phyloP scores from a whole-genome alignment of 2,797 vertebrate species.

The Trichosurus vulpecula region DNA sequence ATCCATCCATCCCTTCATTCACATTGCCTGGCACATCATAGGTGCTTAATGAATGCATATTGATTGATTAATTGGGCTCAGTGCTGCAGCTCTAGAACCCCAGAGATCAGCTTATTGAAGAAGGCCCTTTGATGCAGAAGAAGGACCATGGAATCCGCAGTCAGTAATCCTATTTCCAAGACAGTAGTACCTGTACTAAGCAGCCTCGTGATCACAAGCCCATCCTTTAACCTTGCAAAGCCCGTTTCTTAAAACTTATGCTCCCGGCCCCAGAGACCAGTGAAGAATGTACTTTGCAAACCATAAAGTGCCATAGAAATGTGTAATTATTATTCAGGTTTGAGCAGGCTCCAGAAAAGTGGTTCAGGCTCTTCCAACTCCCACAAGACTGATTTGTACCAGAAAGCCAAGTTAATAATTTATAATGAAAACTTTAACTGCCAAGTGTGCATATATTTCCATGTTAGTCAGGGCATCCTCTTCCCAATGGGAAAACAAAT shows the following conservation, averaged over 20 bases:
- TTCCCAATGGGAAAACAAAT: not conserved
- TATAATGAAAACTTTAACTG: not conserved
- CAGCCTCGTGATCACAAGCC: not conserved
- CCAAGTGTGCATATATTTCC: not conserved
- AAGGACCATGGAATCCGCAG: not conserved
- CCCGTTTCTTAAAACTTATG: not conserved
- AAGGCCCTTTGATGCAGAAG: not conserved
- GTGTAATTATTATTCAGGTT: not conserved
- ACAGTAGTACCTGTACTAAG: not conserved
- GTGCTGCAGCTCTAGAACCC: not conserved
- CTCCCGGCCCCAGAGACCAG: not conserved
- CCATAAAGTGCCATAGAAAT: not conserved
- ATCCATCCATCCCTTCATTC: not conserved
- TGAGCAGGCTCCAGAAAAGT: not conserved
- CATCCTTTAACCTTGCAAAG: not conserved
- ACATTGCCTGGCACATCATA: not conserved
- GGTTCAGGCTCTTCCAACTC: not conserved
- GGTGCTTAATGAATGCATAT: not conserved
- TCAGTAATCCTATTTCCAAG: not conserved
- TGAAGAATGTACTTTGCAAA: not conserved
- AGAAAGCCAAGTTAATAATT: conserved; percentile 6
- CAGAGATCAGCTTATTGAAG: not conserved
- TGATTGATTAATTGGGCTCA: not conserved
- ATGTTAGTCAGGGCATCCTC: not conserved
- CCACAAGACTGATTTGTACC: not conserved